phyloP scores from a whole-genome alignment of 2,113 vertebrate genomes.

The Andinoacara biseriatus region DNA sequence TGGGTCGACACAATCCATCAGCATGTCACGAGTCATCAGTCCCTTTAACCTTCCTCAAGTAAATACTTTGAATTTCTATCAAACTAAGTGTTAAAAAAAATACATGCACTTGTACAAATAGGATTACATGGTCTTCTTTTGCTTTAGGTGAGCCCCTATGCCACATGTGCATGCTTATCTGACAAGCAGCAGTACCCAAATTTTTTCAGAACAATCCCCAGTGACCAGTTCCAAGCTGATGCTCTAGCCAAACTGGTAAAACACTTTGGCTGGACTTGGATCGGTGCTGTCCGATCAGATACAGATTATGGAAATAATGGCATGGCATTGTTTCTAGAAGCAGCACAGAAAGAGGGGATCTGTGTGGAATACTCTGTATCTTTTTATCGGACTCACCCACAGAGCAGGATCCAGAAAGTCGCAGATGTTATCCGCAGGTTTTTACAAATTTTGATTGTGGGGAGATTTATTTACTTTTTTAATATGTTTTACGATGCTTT shows the following conservation, averaged over 20 bases:
- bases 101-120: background rate
- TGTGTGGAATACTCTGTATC: background rate
- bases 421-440: conserved; percentile 74
- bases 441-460: background rate
- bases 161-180: conserved; percentile 80
- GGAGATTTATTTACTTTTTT: background rate
- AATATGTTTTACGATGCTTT: background rate
- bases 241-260: conserved; percentile 76
- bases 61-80: background rate
- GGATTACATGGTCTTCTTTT: background rate
- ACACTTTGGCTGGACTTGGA: conserved; percentile 81
- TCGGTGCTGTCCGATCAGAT: conserved; percentile 74
- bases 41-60: conserved; percentile 76
- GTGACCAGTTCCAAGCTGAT: conserved; percentile 77
- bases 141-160: conserved; percentile 75
- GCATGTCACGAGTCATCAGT: conserved; percentile 67
- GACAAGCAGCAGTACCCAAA: conserved; percentile 74
- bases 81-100: fast-evolving
- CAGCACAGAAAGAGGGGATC: conserved; percentile 48
- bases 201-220: conserved; percentile 81
- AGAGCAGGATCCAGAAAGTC: conserved; percentile 58
- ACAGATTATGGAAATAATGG: conserved; percentile 80
- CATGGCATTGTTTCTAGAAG: conserved; percentile 71
- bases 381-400: background rate
- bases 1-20: conserved; percentile 72